phyloP scores from a whole-genome alignment of 1,140 invertebrate species.

The Ridgeia piscesae region DNA sequence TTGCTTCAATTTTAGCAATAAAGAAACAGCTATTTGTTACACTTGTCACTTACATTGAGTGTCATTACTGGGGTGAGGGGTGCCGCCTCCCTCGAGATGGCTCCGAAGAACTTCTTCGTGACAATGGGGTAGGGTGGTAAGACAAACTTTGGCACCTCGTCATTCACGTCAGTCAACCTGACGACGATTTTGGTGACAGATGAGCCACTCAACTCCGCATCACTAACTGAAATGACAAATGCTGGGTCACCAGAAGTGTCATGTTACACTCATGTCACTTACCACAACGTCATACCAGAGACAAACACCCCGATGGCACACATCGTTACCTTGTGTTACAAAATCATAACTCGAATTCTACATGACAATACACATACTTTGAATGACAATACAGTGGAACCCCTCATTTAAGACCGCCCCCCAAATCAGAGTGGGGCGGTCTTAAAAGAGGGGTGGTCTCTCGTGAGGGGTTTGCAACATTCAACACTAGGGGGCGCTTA shows the following conservation, averaged over 20 bases:
- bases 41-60: constrained; percentile 18
- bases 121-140: constrained; percentile 61
- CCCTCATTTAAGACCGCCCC: too few relatives aligned
- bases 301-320: not conserved
- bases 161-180: constrained; percentile 82
- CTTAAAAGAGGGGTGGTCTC: too few relatives aligned
- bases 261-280: not conserved
- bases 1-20: too few relatives aligned
- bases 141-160: constrained; percentile 80
- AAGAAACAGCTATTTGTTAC: too few relatives aligned
- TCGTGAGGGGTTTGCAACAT: too few relatives aligned
- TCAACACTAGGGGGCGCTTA: too few relatives aligned
- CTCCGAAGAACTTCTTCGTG: constrained; percentile 69
- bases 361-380: too few relatives aligned
- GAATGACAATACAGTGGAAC: too few relatives aligned
- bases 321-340: not conserved
- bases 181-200: constrained; percentile 68
- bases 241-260: not conserved
- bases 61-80: constrained; percentile 71
- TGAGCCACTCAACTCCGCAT: not conserved
- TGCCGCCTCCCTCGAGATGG: constrained; percentile 69
- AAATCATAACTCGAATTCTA: too few relatives aligned
- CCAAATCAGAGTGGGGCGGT: too few relatives aligned
- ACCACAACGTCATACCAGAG: too few relatives aligned
- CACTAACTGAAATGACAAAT: constrained; percentile 19